Evolutionary conservation across 2,797 vertebrate genomes (phyloP), one percentile per base, ranked within the genome.

Genomic region (Carduelis carduelis): DNA sequence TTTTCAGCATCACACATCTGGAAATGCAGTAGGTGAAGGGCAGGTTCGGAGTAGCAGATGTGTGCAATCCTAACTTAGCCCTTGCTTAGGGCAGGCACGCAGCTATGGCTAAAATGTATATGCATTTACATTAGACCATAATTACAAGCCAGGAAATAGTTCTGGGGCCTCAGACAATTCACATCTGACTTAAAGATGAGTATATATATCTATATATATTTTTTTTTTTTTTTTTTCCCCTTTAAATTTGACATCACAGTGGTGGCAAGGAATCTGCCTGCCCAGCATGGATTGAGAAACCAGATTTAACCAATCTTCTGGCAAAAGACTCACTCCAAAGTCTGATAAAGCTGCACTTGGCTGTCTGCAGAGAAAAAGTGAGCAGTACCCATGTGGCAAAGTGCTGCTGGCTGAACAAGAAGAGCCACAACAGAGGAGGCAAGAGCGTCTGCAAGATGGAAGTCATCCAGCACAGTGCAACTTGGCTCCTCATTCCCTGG

Each of bases 251-350:
- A 22, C 20, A 26, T 41, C 12, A 41, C 3, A 44, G 15, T n/a
- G 7, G 46, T 44, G 14, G 15, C 24, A 64, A 30, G 60, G 28
- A 76, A 13, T 47, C 26, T 80, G 20, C 32, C 21, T 61, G 52
- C 34, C 75, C 2, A 2, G 14, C 0, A 0, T 6, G 20, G 20
- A 28, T 2, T 71, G 28, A 79, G 34, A 84, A 87, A 56, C 22
- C 22, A 37, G 24, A 41, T 6, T n/a, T 34, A 44, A 32, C 9
- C 50, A 49, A 28, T 39, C 26, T 76, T 39, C 22, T 79, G 14
- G 14, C 10, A 20, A 53, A 60, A 17, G 46, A 41, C 34, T 79
- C 6, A 4, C n/a, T 81, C 63, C 39, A 41, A 60, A n/a, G 12
- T 32, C 49, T 56, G 24, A 37, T 21, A 76, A 47, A 79, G 14